A percentile compares a stretch with the other conserved stretches of the same genome.
Evolutionary conservation across 2,888 invertebrate genomes (phyloP).

Genomic region (Aethes cnicana): DNA sequence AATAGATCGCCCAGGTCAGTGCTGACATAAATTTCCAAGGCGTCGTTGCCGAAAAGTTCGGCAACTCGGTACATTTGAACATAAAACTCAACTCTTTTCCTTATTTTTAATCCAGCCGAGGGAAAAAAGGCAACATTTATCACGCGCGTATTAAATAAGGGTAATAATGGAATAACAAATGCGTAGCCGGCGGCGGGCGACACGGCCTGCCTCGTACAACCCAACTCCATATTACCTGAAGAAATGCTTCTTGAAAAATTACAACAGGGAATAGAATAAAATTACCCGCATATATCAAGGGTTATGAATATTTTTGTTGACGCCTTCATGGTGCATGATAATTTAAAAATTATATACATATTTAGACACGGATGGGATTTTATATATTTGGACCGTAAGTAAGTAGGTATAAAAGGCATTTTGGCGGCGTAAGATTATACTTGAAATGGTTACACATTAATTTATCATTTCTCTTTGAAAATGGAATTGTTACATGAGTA

Average conservation of each 20-base stretch:
- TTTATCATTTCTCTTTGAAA: too few relatives aligned
- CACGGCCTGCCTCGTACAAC: conserved; percentile 46
- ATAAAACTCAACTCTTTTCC: conserved; percentile 52
- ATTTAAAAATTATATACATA: conserved; percentile 27
- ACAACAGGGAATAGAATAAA: conserved; percentile 32
- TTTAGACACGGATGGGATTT: too few relatives aligned
- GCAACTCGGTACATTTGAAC: conserved; percentile 22
- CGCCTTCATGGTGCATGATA: conserved; percentile 22
- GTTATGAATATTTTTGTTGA: conserved; percentile 29
- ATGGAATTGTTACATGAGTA: too few relatives aligned
- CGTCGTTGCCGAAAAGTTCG: not conserved
- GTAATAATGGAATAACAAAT: conserved; percentile 71
- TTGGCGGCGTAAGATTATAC: too few relatives aligned
- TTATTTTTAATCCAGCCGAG: conserved; percentile 55
- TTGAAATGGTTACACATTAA: too few relatives aligned
- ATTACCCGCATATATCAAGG: conserved; percentile 26
- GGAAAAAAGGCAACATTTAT: conserved; percentile 58
- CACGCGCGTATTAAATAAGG: conserved; percentile 67
- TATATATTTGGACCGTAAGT: too few relatives aligned
- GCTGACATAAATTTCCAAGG: too few relatives aligned
- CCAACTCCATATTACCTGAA: conserved; percentile 27
- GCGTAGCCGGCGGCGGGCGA: conserved; percentile 52
- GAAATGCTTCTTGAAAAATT: conserved; percentile 38
- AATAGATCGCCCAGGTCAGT: too few relatives aligned
- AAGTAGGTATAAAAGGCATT: too few relatives aligned